Base-by-base conservation (phyloP, 2,888 invertebrate species). In the Andrena dorsata region DNA sequence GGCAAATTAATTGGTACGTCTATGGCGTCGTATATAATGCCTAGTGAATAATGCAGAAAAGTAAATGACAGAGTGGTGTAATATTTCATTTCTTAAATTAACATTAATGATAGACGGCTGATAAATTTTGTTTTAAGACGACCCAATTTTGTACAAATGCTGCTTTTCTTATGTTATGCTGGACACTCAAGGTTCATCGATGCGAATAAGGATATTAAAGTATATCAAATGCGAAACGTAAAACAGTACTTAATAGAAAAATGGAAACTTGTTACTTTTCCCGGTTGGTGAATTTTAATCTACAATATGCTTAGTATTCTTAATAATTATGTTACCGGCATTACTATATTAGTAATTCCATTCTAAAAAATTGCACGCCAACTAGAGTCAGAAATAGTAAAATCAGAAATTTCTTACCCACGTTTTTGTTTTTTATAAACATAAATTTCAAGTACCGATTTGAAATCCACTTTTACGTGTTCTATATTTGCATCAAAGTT, bases 371-470 rank as follows among this genome's bases (percentile, higher is more conserved):
- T 51, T 51, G 8, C 6, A 51, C 20, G 51, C 0, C 6, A 51
- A n/a, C 20, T 20, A 51, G 8, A 51, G 20, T 20, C 8, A 51
- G 20, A 8, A 20, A 20, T 20, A 20, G n/a, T 51, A 7, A 51
- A 20, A 23, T 53, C 53, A 20, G 2, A 2, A 53, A 41, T 16
- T 41, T 41, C 41, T 53, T 53, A 56, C 13, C 16, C 51, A 26
- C 26, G 26, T 49, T 65, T 49, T 60, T 30, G 5, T 30, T 2
- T 56, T 13, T 49, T 2, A 8, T 49, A 32, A 23, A 13, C n/a
- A 53, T 35, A 23, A 51, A 51, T 63, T 41, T 47, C 26, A 13
- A 70, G 47, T 60, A 61, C 30, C 3, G 10, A 60, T 64, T 63
- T 35, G 23, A 49, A 23, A 63, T 26, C 10, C 10, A 49, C n/a